Evolutionary conservation across 2,888 invertebrate species (phyloP).

Genomic region (Amblyjoppa fuscipennis): DNA sequence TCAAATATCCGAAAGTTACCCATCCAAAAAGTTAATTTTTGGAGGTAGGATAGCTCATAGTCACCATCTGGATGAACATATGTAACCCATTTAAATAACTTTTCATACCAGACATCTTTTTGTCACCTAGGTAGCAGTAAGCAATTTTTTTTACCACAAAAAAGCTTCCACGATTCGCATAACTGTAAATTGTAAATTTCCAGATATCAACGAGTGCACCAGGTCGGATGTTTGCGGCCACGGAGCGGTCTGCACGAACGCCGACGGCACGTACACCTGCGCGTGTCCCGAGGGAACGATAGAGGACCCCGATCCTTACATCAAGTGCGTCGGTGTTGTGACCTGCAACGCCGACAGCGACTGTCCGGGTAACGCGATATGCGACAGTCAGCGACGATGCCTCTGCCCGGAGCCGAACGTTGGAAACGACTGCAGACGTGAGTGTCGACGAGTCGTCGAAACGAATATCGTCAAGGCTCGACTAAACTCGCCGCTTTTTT

Average conservation of each 20-base stretch:
- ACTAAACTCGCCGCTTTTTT: conserved; percentile 52
- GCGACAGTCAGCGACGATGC: conserved; percentile 92
- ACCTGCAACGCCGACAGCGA: conserved; percentile 91
- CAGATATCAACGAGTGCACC: conserved; percentile 94
- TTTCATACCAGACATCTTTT: background rate
- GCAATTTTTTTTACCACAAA: background rate
- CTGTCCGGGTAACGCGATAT: conserved; percentile 96
- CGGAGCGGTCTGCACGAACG: conserved; percentile 93
- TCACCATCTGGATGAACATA: no score
- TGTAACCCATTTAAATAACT: background rate
- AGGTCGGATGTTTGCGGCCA: conserved; percentile 91
- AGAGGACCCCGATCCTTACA: conserved; percentile 93
- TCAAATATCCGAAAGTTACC: no score
- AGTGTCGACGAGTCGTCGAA: conserved; percentile 83
- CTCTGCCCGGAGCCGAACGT: conserved; percentile 96
- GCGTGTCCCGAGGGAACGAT: conserved; percentile 93
- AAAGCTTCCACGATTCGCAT: conserved; percentile 27
- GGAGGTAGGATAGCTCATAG: no score
- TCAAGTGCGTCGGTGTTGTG: conserved; percentile 93
- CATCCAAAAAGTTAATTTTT: no score
- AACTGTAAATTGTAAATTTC: conserved; percentile 34
- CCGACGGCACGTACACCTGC: conserved; percentile 92
- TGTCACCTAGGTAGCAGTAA: no score
- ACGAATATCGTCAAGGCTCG: background rate
- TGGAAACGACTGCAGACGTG: conserved; percentile 96